Base-by-base conservation (phyloP, 1,140 invertebrate species). In the Drosophila serrata region DNA sequence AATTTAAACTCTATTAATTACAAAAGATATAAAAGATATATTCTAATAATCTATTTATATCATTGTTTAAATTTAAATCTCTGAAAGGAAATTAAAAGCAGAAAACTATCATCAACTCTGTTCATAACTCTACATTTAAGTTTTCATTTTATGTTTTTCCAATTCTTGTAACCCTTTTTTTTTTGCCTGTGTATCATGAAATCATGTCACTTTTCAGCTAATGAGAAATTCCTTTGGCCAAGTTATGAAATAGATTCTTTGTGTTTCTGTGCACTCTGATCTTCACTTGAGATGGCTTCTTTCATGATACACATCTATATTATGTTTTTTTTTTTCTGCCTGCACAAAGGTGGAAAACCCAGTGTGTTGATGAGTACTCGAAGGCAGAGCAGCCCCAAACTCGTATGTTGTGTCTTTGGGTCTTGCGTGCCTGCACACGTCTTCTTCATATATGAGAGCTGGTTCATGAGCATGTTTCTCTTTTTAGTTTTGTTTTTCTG, bases 331-430 rank as follows among this genome's bases (percentile, higher is more conserved):
- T 43, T 64, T 64, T 69, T 70, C 15, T 33, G 29, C 58, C 49
- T 46, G 60, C 77, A 75, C 75, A 87, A 74, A 87, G 82, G 82
- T 88, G 84, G 84, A 88, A 88, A 84, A 65, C 75, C 55, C 67
- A 80, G 65, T 65, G 64, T 73, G 51, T 37, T 55, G 51, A 55
- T 80, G 75, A 69, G 68, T 82, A 80, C 81, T 84, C 69, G 72
- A 59, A 17, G 39, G 33, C 43, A 56, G 37, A 24, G 24, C 45
- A 31, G 29, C 55, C 24, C 49, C 42, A 79, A 79, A 69, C 61
- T 68, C 61, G 59, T 70, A 76, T 73, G 46, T 33, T 55, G 51
- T 51, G 73, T 55, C 49, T 67, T 53, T 64, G 68, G 49, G 49
- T 63, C 72, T 75, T 75, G 73, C 51, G 72, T 75, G 73, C 49